Percentiles rank a stretch among this genome's conserved stretches.
phyloP scores from a whole-genome alignment of 2,888 invertebrate species.

The Dendrolimus pini region DNA sequence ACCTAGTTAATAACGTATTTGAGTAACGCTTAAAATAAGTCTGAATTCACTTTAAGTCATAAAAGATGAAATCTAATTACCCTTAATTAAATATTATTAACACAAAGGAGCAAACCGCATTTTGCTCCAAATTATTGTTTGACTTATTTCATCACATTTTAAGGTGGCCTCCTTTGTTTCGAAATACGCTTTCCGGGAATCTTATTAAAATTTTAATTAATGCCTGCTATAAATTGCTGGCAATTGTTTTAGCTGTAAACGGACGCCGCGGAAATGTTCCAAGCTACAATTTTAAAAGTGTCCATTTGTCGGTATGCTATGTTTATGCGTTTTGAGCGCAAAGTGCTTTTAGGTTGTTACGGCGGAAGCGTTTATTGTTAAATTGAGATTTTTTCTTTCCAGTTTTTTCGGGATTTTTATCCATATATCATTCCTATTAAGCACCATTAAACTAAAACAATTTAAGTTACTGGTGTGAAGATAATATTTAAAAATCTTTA shows the following conservation, averaged over 20 bases:
- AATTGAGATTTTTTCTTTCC: background rate
- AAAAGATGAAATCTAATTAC: constrained; percentile 34
- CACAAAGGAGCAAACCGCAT: constrained; percentile 40
- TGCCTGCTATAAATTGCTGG: constrained; percentile 41
- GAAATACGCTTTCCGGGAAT: constrained; percentile 34
- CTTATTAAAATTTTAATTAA: constrained; percentile 56
- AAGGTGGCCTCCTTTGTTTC: constrained; percentile 39
- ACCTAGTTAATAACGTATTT: background rate
- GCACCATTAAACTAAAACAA: too few relatives aligned
- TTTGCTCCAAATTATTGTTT: constrained; percentile 41
- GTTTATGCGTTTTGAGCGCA: background rate
- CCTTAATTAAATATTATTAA: constrained; percentile 42
- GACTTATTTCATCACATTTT: constrained; percentile 45
- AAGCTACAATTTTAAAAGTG: constrained; percentile 1
- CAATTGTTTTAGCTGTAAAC: constrained; percentile 27
- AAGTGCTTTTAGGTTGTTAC: constrained; percentile 8
- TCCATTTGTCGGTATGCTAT: background rate
- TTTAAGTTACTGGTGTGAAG: too few relatives aligned
- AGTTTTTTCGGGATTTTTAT: too few relatives aligned
- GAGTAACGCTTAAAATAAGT: constrained; percentile 7
- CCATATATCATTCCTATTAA: too few relatives aligned
- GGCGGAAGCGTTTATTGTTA: background rate
- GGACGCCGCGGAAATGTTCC: constrained; percentile 3
- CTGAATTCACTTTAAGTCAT: constrained; percentile 22
- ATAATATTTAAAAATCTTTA: too few relatives aligned